Evolutionary conservation across 1,140 invertebrate species (phyloP), one percentile per base, ranked within the genome.

Genomic region (Drosophila santomea): DNA sequence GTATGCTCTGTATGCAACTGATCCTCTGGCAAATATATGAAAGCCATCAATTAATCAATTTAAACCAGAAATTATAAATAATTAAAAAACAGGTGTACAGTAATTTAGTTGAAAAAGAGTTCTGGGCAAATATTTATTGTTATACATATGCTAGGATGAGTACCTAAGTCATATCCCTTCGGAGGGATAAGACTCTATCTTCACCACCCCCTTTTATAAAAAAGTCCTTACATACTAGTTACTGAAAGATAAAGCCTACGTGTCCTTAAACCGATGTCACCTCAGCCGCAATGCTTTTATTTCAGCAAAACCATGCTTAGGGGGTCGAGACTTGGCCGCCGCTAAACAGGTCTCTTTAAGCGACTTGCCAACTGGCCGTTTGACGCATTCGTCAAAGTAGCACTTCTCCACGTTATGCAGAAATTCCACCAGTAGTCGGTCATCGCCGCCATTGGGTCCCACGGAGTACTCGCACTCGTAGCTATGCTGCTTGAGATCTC

Each of bases 371-470:
- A 61, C 66, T 61, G 93, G 75, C 55, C 93, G 92, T 39, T 74
- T 80, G 32, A 82, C 92, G 85, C 94, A 95, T 58, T 93, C 93
- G 66, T 93, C 92, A 45, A 91, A 86, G 56, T 93, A 93, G 89
- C 95, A 96, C 48, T 93, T 92, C 69, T 92, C 90, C 17, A 94
- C 90, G 44, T 94, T 94, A 66, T 94, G 91, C 82, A 95, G 94
- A 91, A 96, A 96, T 68, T 94, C 93, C 5, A 94, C 86, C 69
- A 96, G 93, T 51, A 97, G 91, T 79, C 95, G 94, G 52, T 93
- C 93, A 80, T 96, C 94, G 1, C 94, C 95, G 12, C 96, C 96
- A 90, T 96, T 96, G 8, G 96, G 96, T 5, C 95, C 96, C 20
- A 95, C 94, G 7, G 95, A 84, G 91, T 94, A 95, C 75, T 96